These are phyloP conservation scores for Sarcoramphus papa DNA, from an alignment of 2,797 vertebrate species.

Conservation along the genomic window DNA sequence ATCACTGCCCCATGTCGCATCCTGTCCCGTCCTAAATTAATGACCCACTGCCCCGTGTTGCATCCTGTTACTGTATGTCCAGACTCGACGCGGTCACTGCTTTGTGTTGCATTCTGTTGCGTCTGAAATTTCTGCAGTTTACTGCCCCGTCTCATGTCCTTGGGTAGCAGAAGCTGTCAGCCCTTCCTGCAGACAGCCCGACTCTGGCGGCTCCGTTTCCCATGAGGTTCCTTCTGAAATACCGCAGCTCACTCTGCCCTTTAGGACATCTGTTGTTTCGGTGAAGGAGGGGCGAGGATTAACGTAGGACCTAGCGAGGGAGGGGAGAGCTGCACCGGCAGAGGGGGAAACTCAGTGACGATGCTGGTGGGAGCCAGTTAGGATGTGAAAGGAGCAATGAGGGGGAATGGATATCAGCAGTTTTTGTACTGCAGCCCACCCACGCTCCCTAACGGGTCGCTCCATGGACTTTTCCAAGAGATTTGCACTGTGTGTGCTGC, in stretches of 20 bases:
- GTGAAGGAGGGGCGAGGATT: background rate
- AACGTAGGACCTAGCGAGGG: accelerated
- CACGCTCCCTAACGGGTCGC: accelerated
- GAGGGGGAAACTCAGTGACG: background rate
- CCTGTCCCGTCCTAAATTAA: constrained; percentile 72
- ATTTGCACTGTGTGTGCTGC: background rate
- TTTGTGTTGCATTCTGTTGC: constrained; percentile 74
- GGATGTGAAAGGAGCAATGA: background rate
- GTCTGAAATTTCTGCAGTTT: constrained; percentile 65
- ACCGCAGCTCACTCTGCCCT: background rate
- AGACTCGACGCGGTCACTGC: constrained; percentile 67
- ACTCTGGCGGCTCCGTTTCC: background rate
- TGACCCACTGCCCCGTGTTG: constrained; percentile 73
- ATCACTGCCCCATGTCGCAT: constrained; percentile 70
- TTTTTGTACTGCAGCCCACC: background rate
- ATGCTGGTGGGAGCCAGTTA: background rate
- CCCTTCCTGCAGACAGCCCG: background rate
- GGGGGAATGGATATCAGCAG: background rate
- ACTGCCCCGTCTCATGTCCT: constrained; percentile 34
- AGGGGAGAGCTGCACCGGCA: background rate
- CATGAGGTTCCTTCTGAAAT: background rate
- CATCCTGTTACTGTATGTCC: constrained; percentile 76
- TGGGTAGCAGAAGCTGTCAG: constrained; percentile 26
- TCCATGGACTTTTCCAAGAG: background rate
- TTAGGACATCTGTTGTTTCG: background rate